phyloP scores from a whole-genome alignment of 2,888 invertebrate species.

The Ethmia dodecea region DNA sequence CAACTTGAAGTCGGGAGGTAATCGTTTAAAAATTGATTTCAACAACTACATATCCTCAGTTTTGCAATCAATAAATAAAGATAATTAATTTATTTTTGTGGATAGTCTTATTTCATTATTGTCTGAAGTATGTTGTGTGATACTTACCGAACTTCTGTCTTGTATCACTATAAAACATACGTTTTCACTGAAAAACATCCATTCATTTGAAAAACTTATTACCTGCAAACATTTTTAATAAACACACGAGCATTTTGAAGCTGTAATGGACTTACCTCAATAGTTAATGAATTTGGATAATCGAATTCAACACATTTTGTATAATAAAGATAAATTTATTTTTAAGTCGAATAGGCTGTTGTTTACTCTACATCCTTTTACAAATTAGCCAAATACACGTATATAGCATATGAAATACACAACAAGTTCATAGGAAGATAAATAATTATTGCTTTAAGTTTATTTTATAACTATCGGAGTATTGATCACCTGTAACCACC shows the following conservation, averaged over 20 bases:
- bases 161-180: slow-evolving; percentile 18
- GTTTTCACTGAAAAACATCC: slow-evolving; percentile 40
- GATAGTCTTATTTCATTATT: not conserved
- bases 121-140: slow-evolving; percentile 1
- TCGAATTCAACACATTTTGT: slow-evolving; percentile 41
- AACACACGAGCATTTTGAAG: not conserved
- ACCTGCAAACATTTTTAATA: slow-evolving; percentile 9
- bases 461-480: too few species aligned
- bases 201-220: slow-evolving; percentile 28
- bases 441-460: slow-evolving; percentile 9
- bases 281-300: slow-evolving; percentile 13
- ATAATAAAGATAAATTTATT: slow-evolving; percentile 61
- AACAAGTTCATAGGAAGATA: slow-evolving; percentile 9
- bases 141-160: slow-evolving; percentile 29
- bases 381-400: slow-evolving; percentile 25
- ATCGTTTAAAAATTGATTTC: slow-evolving; percentile 78
- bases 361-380: slow-evolving; percentile 32
- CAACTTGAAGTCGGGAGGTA: slow-evolving; percentile 77
- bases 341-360: slow-evolving; percentile 49
- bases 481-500: too few species aligned
- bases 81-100: slow-evolving; percentile 32
- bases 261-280: not conserved
- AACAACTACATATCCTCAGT: slow-evolving; percentile 62
- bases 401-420: slow-evolving; percentile 1
- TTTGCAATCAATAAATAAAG: slow-evolving; percentile 56